Base-by-base conservation (phyloP, 2,113 vertebrate genomes). In the Pelecanus crispus region DNA sequence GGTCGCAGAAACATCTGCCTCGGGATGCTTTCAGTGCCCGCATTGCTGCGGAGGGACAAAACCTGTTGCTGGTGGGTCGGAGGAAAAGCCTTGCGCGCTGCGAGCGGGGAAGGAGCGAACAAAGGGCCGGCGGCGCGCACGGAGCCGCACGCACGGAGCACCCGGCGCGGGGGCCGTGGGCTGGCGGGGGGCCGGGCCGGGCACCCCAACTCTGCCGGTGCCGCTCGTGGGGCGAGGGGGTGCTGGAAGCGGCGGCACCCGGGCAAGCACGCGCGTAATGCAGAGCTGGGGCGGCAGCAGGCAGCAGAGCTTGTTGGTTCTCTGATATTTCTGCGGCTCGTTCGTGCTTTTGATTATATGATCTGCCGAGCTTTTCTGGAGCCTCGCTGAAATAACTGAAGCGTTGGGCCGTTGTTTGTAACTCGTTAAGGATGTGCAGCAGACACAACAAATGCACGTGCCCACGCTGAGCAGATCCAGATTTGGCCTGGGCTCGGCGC, bases 1-100 rank as follows among this genome's bases (percentile, higher is more conserved):
- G 99, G 99, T 99, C 99, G 25, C 86, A 74, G 96, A 97, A 98
- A 98, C 99, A 99, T 99, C 99, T 99, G 99, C 98, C 98, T 97
- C 52, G 7, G 83, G 96, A 97, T 96, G 97, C 98, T 96, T 96
- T 97, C 97, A 86, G 98, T 97, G 97, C 93, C 96, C 42, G 72
- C 98, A 98, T 99, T 98, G 98, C 98, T 98, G 94, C 93, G 91
- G 97, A 98, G 40, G 87, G 83, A 94, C 63, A 70, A 29, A 95
- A 97, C 98, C 97, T 98, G 97, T 99, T 98, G 98, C 96, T 96
- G 98, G 58, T 86, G 86, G 96, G 12, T 94, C 75, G 98, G 97
- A 62, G 92, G 94, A 66, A 68, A 87, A 89, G 62, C 44, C 45
- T 58, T 0, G 83, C 19, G 13, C 2, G 10, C 56, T 7, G n/a